Evolutionary conservation across 2,888 invertebrate genomes (phyloP).

Genomic region (Phaonia tiefii): DNA sequence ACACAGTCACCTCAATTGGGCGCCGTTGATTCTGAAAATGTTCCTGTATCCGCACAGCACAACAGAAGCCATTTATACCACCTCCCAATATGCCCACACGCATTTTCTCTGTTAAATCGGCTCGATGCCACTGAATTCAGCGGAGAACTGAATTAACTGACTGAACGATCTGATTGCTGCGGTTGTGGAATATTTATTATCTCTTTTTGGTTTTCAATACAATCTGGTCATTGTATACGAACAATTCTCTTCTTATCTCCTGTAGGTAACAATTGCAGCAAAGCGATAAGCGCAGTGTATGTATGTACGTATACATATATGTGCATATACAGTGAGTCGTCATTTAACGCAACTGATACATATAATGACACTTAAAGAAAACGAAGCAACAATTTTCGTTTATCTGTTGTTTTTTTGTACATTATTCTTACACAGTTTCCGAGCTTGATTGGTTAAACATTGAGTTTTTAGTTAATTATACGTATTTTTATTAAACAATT

Average conservation of each 20-base stretch:
- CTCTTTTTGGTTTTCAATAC: not conserved
- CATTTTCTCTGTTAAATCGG: conserved; percentile 50
- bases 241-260: conserved; percentile 18
- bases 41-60: conserved; percentile 86
- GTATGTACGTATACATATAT: no score
- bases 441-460: no score
- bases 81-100: conserved; percentile 84
- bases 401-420: no score
- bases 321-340: no score
- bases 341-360: no score
- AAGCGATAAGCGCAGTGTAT: conserved; percentile 1
- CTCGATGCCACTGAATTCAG: not conserved
- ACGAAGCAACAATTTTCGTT: no score
- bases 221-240: conserved; percentile 1
- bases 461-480: no score
- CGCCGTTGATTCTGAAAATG: conserved; percentile 78
- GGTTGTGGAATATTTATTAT: not conserved
- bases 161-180: not conserved
- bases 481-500: no score
- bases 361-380: no score
- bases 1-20: conserved; percentile 82
- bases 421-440: no score
- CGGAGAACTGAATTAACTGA: conserved; percentile 48
- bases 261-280: conserved; percentile 2
- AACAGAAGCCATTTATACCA: conserved; percentile 87